Percentiles rank a stretch among this genome's conserved stretches.
Evolutionary conservation across 2,888 invertebrate species (phyloP).

Genomic region (Parochlus steinenii): DNA sequence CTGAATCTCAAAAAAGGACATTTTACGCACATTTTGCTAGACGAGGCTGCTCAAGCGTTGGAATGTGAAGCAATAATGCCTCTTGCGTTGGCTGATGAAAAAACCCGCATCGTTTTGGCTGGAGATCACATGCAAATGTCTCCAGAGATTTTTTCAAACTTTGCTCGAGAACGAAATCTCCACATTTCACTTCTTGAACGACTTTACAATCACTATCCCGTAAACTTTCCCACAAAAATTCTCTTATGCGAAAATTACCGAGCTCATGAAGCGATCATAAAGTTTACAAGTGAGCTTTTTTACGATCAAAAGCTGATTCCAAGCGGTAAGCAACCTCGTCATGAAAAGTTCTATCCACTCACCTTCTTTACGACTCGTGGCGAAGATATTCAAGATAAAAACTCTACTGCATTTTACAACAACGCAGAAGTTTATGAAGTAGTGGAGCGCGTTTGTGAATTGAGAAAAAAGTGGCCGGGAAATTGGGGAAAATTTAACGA

Average conservation of each 20-base stretch:
- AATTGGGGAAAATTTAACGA: slow-evolving; percentile 60
- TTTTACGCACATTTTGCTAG: slow-evolving; percentile 64
- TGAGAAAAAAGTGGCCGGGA: slow-evolving; percentile 56
- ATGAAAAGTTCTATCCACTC: slow-evolving; percentile 53
- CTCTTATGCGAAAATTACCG: slow-evolving; percentile 68
- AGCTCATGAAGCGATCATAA: slow-evolving; percentile 64
- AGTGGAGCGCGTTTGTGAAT: slow-evolving; percentile 53
- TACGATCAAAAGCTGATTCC: slow-evolving; percentile 61
- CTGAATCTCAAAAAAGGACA: slow-evolving; percentile 46
- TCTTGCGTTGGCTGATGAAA: slow-evolving; percentile 49
- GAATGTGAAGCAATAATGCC: slow-evolving; percentile 75
- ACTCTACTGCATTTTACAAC: slow-evolving; percentile 67
- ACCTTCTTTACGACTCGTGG: slow-evolving; percentile 68
- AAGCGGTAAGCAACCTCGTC: slow-evolving; percentile 51
- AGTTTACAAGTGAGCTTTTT: slow-evolving; percentile 65
- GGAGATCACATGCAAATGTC: slow-evolving; percentile 78
- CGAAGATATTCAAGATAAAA: slow-evolving; percentile 60
- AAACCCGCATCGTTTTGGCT: slow-evolving; percentile 60
- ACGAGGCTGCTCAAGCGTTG: slow-evolving; percentile 77
- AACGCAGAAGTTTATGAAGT: slow-evolving; percentile 68
- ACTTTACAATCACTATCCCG: slow-evolving; percentile 58
- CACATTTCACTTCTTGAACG: slow-evolving; percentile 62
- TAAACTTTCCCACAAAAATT: slow-evolving; percentile 58
- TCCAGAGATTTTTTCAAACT: slow-evolving; percentile 62
- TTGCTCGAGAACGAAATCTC: slow-evolving; percentile 49